phyloP scores from a whole-genome alignment of 2,797 vertebrate genomes.

The Hydrocynus forskahlii region DNA sequence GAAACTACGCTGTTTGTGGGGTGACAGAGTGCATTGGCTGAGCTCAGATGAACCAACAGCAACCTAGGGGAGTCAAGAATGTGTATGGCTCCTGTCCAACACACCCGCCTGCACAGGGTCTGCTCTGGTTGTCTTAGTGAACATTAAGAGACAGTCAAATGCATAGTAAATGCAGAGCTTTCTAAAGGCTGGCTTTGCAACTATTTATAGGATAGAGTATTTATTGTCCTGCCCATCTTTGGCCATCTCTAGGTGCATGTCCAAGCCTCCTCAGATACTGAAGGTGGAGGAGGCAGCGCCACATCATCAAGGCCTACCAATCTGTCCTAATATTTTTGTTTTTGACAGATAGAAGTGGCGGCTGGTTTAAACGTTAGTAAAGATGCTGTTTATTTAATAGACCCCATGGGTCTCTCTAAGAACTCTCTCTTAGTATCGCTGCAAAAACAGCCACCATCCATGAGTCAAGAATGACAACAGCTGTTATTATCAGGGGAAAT shows the following conservation, averaged over 20 bases:
- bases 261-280: conserved; percentile 38
- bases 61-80: conserved; percentile 82
- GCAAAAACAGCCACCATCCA: conserved; percentile 54
- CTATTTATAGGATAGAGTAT: conserved; percentile 63
- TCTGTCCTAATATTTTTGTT: neutral
- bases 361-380: conserved; percentile 41
- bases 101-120: conserved; percentile 77
- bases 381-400: conserved; percentile 53
- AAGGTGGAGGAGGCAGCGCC: conserved; percentile 26
- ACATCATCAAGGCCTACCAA: neutral
- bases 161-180: conserved; percentile 61
- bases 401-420: conserved; percentile 46
- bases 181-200: conserved; percentile 49
- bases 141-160: conserved; percentile 65
- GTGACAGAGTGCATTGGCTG: conserved; percentile 83
- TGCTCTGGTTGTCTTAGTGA: conserved; percentile 78
- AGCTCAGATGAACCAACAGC: conserved; percentile 83
- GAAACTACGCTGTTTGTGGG: conserved; percentile 65
- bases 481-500: conserved; percentile 56
- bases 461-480: conserved; percentile 62
- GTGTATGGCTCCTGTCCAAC: conserved; percentile 75
- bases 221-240: conserved; percentile 47
- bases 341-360: conserved; percentile 13
- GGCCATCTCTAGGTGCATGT: conserved; percentile 17
- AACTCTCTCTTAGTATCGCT: conserved; percentile 41